Base-by-base conservation (phyloP, 2,113 vertebrate species). In the Leucopsar rothschildi region DNA sequence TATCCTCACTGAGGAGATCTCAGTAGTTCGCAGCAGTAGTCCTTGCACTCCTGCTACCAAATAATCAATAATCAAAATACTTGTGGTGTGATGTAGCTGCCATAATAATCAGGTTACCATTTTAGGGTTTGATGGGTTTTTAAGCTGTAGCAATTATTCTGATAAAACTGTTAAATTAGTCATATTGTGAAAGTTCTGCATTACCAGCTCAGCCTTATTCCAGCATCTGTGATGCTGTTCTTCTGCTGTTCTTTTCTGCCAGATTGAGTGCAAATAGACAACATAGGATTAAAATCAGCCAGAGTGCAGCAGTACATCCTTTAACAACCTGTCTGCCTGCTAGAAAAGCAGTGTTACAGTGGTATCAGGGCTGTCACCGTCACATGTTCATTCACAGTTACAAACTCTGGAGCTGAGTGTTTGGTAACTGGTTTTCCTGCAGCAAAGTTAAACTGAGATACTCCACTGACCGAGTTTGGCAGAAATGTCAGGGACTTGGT, bases 1-100 rank as follows among this genome's bases (percentile, higher is more conserved):
- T 31, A 22, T 64, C 49, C 13, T 76, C 1, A 1, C 35, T 9
- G 31, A 28, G 31, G 24, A 29, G 29, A 20, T 70, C 39, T 73
- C 6, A 1, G 0, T 45, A 49, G 15, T 63, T 59, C 72, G 40
- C 39, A 37, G 56, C 24, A 20, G 39, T 29, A 33, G 21, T 64
- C 57, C n/a, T 2, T 2, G 22, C 0, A 0, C 28, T 68, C 11
- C 70, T 79, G 17, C n/a, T 72, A 21, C 55, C 57, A 28, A 49
- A 78, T 28, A 39, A 3, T 69, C 10, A 27, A 2, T 33, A 18
- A 13, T 49, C 33, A 52, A 27, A 88, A 55, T 31, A 28, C 8
- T 23, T 45, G 17, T n/a, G 22, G 33, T 50, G 59, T 9, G 24
- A 12, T 23, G 27, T 27, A 59, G 39, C 39, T 66, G 47, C 71